Evolutionary conservation across 2,888 invertebrate genomes (phyloP), one percentile per base, ranked within the genome.

Genomic region (Hartigia nigra): DNA sequence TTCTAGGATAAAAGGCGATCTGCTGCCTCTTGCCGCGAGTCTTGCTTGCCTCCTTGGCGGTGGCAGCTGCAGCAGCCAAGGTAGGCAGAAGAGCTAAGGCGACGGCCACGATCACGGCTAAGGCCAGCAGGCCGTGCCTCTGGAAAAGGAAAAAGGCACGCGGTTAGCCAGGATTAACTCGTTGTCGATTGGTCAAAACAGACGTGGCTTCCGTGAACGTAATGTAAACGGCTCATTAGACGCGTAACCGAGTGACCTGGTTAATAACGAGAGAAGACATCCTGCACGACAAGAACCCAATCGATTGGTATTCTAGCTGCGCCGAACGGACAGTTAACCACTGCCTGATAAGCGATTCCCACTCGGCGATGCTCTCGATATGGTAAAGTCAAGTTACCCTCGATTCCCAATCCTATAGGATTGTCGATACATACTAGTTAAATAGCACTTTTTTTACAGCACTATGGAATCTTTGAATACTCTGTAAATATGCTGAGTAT

Each of bases 1-100:
- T 87, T 74, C 90, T 83, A 0, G 88, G 81, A 78, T 87, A 87
- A 78, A 85, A 89, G 0, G 86, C 81, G n/a, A 89, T 81, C 77
- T 91, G 91, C 77, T 90, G 90, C 55, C 91, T 84, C 82, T 91
- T 91, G 70, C 86, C 89, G 5, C 91, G 91, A 31, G 75, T 83
- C 69, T 86, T 86, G 75, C 78, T 85, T 39, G 88, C 90, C 77
- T 91, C 88, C 80, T 88, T 88, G 78, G 87, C 88, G 14, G 82
- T n/a, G 34, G 80, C 82, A 32, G 81, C 81, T 23, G 82, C 31
- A n/a, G 80, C 82, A 31, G 80, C 81, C 76, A 85, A 79, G 74
- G 80, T 82, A 78, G 87, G 75, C 79, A 86, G 75, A 72, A 69
- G 69, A 76, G 74, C 74, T 74, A 74, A 34, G 11, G n/a, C 37